Base-by-base conservation (phyloP, 2,888 invertebrate genomes). In the Pseudococcus longispinus region DNA sequence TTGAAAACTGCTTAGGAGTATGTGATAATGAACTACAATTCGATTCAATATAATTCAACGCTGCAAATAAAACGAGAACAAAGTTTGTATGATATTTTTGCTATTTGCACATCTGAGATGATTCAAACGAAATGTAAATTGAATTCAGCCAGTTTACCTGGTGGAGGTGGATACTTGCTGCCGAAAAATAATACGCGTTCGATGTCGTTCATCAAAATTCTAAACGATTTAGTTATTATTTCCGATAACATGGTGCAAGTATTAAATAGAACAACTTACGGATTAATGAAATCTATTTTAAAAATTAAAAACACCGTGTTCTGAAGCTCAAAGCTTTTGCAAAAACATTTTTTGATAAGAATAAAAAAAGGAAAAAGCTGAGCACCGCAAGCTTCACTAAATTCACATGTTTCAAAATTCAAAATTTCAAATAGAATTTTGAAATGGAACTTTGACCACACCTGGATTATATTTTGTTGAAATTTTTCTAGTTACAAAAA, bases 101-200 rank as follows among this genome's bases (percentile, higher is more conserved):
- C n/a, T n/a, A n/a, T 60, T 42, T 3, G 26, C 1, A 26, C 15
- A 70, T 11, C 9, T 6, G 29, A 18, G 11, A 70, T 70, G 11
- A 29, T 15, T 1, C 9, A 42, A 3, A 42, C 13, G 6, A 23
- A 42, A 42, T 80, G 9, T 5, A 42, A 80, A 80, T 13, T 5
- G 20, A 42, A 37, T 42, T 4, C 2, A 83, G 23, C 5, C 0
- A 37, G 29, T 84, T 89, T 90, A 93, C 93, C 92, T 90, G 93
- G 92, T 51, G 92, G 92, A 89, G 42, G 20, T 20, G 91, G 91
- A 88, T 91, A 90, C 80, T 90, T 90, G 1, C 91, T 90, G 46
- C 92, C 90, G 42, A 91, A 88, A 88, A 89, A 88, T 77, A 89
- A 88, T 87, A 91, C 88, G 65, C 90, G 89, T 89, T 93, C 92